Evolutionary conservation across 2,797 vertebrate genomes (phyloP), one percentile per base, ranked within the genome.

Genomic region (Gephyroberyx darwinii): DNA sequence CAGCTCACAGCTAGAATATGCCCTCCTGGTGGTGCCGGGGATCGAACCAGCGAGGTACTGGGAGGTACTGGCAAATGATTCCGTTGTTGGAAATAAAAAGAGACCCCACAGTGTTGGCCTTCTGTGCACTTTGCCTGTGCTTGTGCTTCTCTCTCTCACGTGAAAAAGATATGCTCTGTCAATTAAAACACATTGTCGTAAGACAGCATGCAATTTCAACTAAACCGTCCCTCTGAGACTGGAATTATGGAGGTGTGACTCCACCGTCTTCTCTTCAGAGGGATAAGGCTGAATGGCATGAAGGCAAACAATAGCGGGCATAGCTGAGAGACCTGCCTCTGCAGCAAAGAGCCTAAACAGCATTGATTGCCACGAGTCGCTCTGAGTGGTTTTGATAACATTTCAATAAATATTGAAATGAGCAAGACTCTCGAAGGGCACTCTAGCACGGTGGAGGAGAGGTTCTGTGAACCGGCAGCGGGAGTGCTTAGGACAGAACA

Each of bases 321-420:
- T 77, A 77, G 80, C n/a, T 5, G 10, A 51, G 84, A 79, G 77
- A 58, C 69, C 69, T 50, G 65, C 63, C 54, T 75, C 47, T 45
- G 73, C 84, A 69, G 78, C 81, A 37, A 70, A 1, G 64, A 79
- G 78, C 72, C 87, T 86, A 89, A 87, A 88, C 81, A 78, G 52
- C 88, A 91, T 88, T 90, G 90, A 92, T 90, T 90, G 86, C 86
- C 10, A 22, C 3, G 72, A 87, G 85, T 86, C 71, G 75, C 89
- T 89, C 84, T 78, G 86, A 91, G 89, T 84, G 82, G 84, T 83
- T 91, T 91, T 91, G 92, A 92, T 91, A 90, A 91, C 84, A 87
- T 90, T 91, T 92, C 90, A 91, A 91, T 92, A 91, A 92, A 92
- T 87, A 92, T 90, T 92, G 84, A 92, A 92, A 93, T 92, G 83